Evolutionary conservation across 2,797 vertebrate species (phyloP), one percentile per base, ranked within the genome.

Genomic region (Pelochelys cantorii): DNA sequence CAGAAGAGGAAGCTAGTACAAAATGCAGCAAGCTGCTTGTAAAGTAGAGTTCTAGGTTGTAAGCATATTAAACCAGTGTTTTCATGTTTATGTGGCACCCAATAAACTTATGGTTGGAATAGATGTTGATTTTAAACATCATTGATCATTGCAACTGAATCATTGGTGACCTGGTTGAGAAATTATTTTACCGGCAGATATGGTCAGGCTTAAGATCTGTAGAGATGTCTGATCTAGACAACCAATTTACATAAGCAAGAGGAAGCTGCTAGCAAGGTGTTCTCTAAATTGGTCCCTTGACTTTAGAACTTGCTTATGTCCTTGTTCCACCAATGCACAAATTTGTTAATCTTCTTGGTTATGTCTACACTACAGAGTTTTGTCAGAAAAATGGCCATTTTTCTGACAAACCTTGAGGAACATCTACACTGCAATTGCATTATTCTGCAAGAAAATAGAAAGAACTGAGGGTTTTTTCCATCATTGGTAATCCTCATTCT

Each of bases 111-210:
- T 20, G 65, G n/a, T 20, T 68, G 8, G n/a, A 68, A 34, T 68
- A 20, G 8, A 34, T 68, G 17, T 18, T 65, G 31, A 31, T 65
- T 65, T 65, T 65, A 65, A 65, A 7, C 18, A n/a, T 68, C n/a
- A 68, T 65, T 65, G 15, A n/a, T 65, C 15, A 65, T n/a, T 65
- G 14, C n/a, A 65, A n/a, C 31, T n/a, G 31, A 65, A 65, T 65
- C 62, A 65, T 20, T 68, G 65, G 34, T 68, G n/a, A 68, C 11
- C 7, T 15, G 10, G 5, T 62, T 75, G 2, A 86, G 71, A n/a
- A 18, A 9, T 1, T 84, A 5, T 11, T 92, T n/a, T 93, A 9
- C 7, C 83, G 57, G 23, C 0, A 5, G 0, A 2, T 37, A 0
- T 86, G 86, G 93, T 34, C 83, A 37, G 18, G 53, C 5, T 10